Evolutionary conservation across 2,797 vertebrate species (phyloP).

Genomic region (Siniperca scherzeri): DNA sequence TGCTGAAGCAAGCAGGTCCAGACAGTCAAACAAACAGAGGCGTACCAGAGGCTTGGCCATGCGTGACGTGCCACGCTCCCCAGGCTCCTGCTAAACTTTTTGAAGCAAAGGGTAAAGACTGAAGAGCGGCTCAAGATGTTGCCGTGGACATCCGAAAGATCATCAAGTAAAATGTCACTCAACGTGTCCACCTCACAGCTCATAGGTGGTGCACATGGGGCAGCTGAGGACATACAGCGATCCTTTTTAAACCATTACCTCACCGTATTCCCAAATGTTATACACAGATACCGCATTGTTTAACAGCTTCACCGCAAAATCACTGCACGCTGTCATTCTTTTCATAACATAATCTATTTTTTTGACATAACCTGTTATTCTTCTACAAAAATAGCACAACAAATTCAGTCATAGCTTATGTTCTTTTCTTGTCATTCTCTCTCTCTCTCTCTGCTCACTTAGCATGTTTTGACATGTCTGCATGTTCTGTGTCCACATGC

Average conservation of each 20-base stretch:
- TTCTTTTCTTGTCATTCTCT: not conserved
- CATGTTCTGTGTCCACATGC: conserved; percentile 34
- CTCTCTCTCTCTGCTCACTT: not conserved
- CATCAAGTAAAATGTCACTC: conserved; percentile 66
- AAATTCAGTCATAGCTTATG: not conserved
- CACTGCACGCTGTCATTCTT: conserved; percentile 6
- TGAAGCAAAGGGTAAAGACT: conserved; percentile 77
- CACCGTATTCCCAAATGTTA: conserved; percentile 11
- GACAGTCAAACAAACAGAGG: conserved; percentile 64
- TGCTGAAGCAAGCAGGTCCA: conserved; percentile 66
- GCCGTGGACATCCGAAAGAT: conserved; percentile 57
- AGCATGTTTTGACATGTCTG: conserved; percentile 64
- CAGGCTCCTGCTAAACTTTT: conserved; percentile 72
- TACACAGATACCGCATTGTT: conserved; percentile 28
- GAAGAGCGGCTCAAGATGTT: conserved; percentile 60
- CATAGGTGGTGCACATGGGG: not conserved
- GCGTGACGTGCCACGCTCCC: conserved; percentile 62
- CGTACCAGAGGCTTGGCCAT: conserved; percentile 55
- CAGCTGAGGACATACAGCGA: conserved; percentile 19
- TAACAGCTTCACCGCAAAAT: conserved; percentile 25
- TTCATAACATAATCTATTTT: conserved; percentile 18
- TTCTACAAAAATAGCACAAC: not conserved
- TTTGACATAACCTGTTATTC: conserved; percentile 23
- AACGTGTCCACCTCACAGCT: conserved; percentile 19
- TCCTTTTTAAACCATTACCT: conserved; percentile 25